Conservation (phyloP, 2,797 vertebrate genomes). For the Calcarius lapponicus region DNA sequence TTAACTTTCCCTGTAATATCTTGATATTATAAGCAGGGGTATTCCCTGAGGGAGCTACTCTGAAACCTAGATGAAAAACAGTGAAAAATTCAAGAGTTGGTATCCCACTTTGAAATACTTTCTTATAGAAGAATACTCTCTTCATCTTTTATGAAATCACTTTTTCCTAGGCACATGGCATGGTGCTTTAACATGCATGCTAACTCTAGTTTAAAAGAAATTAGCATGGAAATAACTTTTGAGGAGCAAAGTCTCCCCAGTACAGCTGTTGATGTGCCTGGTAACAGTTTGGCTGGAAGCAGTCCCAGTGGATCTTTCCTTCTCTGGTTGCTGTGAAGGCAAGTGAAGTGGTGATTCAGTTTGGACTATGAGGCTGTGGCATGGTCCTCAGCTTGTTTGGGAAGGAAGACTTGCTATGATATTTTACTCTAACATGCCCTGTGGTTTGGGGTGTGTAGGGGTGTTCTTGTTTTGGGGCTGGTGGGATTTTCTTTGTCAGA, state of each 20-base stretch:
- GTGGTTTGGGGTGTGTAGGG: fast-evolving
- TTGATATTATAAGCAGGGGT: neutral
- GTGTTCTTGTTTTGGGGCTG: neutral
- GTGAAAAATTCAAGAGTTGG: neutral
- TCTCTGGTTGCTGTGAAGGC: neutral
- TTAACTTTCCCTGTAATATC: neutral
- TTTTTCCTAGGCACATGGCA: neutral
- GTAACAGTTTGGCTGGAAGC: neutral
- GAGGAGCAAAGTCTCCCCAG: fast-evolving
- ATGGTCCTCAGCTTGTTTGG: neutral
- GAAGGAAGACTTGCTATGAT: neutral
- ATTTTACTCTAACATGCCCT: neutral
- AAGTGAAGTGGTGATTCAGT: neutral
- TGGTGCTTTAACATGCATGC: neutral
- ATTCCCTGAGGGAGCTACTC: neutral
- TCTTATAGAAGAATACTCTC: neutral
- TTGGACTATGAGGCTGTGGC: neutral
- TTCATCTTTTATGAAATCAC: neutral
- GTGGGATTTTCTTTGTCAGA: neutral
- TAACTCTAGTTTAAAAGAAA: neutral
- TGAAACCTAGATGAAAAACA: slow-evolving; percentile 10
- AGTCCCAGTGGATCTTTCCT: neutral
- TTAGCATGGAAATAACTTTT: neutral
- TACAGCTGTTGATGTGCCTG: neutral
- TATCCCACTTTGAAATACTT: neutral